These are phyloP conservation scores for Cyclophora albipunctata DNA, from an alignment of 2,888 invertebrate genomes.

Conservation along the genomic window DNA sequence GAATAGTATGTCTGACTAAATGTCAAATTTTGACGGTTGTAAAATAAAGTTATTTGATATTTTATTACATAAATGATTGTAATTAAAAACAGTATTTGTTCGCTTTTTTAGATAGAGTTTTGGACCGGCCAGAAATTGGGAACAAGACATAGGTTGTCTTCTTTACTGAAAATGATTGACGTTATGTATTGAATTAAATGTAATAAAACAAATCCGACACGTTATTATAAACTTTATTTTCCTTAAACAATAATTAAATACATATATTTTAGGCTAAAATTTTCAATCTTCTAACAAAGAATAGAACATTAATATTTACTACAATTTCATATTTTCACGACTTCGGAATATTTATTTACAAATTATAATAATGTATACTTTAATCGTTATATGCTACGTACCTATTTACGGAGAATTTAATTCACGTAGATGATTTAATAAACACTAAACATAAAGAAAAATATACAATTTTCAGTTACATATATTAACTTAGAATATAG, in stretches of 20 bases:
- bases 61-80: too few relatives aligned
- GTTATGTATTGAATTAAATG: too few relatives aligned
- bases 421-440: constrained; percentile 1
- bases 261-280: constrained; percentile 1
- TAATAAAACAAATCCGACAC: not conserved
- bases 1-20: too few relatives aligned
- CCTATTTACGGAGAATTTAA: not conserved
- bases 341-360: constrained; percentile 7
- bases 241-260: constrained; percentile 8
- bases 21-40: too few relatives aligned
- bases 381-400: not conserved
- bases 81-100: too few relatives aligned
- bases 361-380: not conserved
- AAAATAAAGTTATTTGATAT: too few relatives aligned
- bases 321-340: constrained; percentile 8
- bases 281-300: constrained; percentile 14
- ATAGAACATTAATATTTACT: constrained; percentile 14
- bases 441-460: not conserved
- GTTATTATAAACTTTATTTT: constrained; percentile 14
- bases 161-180: too few relatives aligned
- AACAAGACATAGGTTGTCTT: too few relatives aligned
- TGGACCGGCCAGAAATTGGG: too few relatives aligned
- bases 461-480: too few relatives aligned
- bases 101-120: too few relatives aligned
- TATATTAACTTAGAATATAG: too few relatives aligned